Evolutionary conservation across 2,113 vertebrate genomes (phyloP), one percentile per base, ranked within the genome.

Genomic region (Cyrtonyx montezumae): DNA sequence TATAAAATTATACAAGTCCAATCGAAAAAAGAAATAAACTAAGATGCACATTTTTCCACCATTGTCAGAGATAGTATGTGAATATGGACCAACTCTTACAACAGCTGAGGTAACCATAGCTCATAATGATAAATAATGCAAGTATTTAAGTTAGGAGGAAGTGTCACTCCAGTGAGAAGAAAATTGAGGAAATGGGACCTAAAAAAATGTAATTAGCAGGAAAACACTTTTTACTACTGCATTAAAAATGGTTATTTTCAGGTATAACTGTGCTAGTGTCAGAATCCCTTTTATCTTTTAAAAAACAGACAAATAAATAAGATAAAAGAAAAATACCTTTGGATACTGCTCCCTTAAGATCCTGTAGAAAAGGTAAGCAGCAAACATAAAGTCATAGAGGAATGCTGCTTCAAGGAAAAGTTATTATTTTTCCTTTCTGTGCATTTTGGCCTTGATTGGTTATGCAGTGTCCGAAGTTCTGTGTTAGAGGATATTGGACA

Each of bases 401-500:
- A 88, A 84, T 11, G n/a, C 32, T 59, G 25, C 66, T 91, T 87
- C 69, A 81, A 88, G 74, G 1, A 25, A 56, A 86, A 88, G 65
- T 77, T 94, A 79, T 77, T 90, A 78, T 74, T 92, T 91, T 34
- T 67, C 9, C n/a, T 46, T 17, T 93, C 66, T 84, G 53, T 75
- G 53, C 13, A 25, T 84, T 89, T 89, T 73, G 43, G n/a, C 53
- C 75, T 91, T 40, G 70, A 82, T 15, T 84, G 74, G 34, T 88
- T 89, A 32, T 53, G 15, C 32, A 68, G 43, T 4, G 11, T 71
- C 93, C 86, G 89, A 94, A 94, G 58, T 87, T 83, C 79, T 82
- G 17, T 89, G 58, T 91, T 84, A 87, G 65, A 83, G 13, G 34
- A 53, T 93, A 94, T 67, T 87, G 70, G 78, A 88, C 58, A 68